Evolutionary conservation across 1,140 invertebrate genomes (phyloP), one percentile per base, ranked within the genome.

Genomic region (Trachymyrmex septentrionalis): DNA sequence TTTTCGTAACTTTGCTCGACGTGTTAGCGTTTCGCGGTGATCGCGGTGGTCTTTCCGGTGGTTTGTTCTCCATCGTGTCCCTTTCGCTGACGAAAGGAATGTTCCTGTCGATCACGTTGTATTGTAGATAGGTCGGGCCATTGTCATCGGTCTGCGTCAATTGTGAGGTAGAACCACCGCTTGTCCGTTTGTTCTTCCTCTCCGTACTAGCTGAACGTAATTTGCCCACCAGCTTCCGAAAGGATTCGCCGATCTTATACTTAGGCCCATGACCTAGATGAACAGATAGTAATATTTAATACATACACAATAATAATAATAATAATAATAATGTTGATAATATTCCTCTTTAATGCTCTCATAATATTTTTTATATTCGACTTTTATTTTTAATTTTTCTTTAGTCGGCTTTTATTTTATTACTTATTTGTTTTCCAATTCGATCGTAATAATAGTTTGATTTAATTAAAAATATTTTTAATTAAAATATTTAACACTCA

Each of bases 221-320:
- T 93, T 97, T 97, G 53, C 97, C 97, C 4, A 98, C 97, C 71
- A 98, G 93, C 91, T 97, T 97, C 67, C 97, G 96, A 88, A 98
- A 97, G 0, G 97, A 98, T 63, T 96, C 95, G 44, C 95, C 95
- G 44, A 96, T 94, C 48, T 93, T 93, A 72, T 93, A 94, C 30
- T 95, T 95, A 5, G 93, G 90, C 16, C 97, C 97, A 59, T 81
- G 92, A 87, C 90, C 93, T 93, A 4, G 14, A 50, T 12, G 21
- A 48, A 3, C n/a, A 24, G 5, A 44, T 44, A 38, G 5, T 12
- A 64, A 10, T 48, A 7, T n/a, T 57, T 48, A 44, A 10, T 44
- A 44, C 38, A 44, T 34, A 34, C 30, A 30, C 3, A 30, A 7
- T 5, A 34, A 34, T 6, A 34, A 34, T 34, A 34, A 34, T 34